A percentile compares a stretch with the other conserved stretches of the same genome.
Conservation (phyloP, 2,797 vertebrate genomes). For the Anniella stebbinsi region DNA sequence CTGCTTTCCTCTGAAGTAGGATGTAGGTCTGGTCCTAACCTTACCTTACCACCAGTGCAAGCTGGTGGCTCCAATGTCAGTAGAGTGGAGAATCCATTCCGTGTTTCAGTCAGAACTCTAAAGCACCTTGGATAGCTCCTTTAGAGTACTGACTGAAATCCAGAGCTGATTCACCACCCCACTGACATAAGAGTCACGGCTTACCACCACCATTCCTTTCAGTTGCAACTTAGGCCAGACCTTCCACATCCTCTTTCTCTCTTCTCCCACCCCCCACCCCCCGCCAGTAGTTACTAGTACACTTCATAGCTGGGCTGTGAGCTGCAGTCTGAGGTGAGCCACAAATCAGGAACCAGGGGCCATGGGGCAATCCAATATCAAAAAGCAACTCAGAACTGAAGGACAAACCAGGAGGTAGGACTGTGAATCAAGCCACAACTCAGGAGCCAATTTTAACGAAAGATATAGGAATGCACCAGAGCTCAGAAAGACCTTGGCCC, state of each 20-base stretch:
- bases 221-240: background rate
- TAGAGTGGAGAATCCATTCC: too few relatives aligned
- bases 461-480: background rate
- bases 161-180: too few relatives aligned
- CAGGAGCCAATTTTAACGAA: background rate
- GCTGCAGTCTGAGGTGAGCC: background rate
- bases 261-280: too few relatives aligned
- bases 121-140: too few relatives aligned
- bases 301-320: background rate
- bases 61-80: too few relatives aligned
- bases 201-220: background rate
- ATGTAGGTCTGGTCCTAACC: background rate
- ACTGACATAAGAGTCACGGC: too few relatives aligned
- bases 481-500: background rate
- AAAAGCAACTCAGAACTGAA: too few relatives aligned
- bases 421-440: background rate
- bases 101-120: too few relatives aligned
- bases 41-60: background rate
- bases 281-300: background rate
- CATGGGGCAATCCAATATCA: background rate
- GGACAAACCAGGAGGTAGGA: too few relatives aligned
- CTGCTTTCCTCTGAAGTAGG: background rate
- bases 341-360: background rate
- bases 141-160: too few relatives aligned
- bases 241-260: background rate